A percentile compares a stretch with the other conserved stretches of the same genome.
Evolutionary conservation across 2,888 invertebrate genomes (phyloP).

Genomic region (Drosophila prostipennis): DNA sequence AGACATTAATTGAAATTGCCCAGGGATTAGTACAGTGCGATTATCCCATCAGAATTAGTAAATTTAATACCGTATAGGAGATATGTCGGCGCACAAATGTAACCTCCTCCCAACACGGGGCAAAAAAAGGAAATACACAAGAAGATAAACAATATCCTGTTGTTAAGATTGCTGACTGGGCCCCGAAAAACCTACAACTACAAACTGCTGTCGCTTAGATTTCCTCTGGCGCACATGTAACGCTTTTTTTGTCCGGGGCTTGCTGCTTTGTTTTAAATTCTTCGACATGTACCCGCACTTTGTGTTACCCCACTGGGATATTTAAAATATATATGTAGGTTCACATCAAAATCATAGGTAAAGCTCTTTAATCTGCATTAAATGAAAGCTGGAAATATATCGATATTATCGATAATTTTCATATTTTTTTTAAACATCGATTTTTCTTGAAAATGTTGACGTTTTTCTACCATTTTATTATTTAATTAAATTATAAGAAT

Average conservation of each 20-base stretch:
- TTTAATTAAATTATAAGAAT: too few species aligned
- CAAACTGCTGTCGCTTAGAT: slow-evolving; percentile 15
- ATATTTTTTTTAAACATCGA: too few species aligned
- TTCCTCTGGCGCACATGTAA: slow-evolving; percentile 53
- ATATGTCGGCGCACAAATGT: not conserved
- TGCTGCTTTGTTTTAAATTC: slow-evolving; percentile 22
- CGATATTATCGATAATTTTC: too few species aligned
- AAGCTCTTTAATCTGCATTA: too few species aligned
- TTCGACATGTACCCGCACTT: not conserved
- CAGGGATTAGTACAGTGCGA: slow-evolving; percentile 7
- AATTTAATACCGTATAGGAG: not conserved
- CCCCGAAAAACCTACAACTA: slow-evolving; percentile 31
- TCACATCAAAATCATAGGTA: too few species aligned
- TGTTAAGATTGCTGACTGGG: slow-evolving; percentile 43
- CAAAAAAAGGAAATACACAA: not conserved
- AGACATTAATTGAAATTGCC: slow-evolving; percentile 26
- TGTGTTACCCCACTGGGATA: not conserved
- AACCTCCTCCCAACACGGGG: not conserved
- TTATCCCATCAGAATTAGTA: slow-evolving; percentile 1
- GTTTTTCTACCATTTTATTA: too few species aligned
- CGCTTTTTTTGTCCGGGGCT: slow-evolving; percentile 40
- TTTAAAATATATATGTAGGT: too few species aligned
- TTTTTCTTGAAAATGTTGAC: too few species aligned
- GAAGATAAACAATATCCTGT: slow-evolving; percentile 45
- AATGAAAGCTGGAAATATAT: too few species aligned